Evolutionary conservation across 2,113 vertebrate genomes (phyloP).

Genomic region (Microcebus lehilahytsara): DNA sequence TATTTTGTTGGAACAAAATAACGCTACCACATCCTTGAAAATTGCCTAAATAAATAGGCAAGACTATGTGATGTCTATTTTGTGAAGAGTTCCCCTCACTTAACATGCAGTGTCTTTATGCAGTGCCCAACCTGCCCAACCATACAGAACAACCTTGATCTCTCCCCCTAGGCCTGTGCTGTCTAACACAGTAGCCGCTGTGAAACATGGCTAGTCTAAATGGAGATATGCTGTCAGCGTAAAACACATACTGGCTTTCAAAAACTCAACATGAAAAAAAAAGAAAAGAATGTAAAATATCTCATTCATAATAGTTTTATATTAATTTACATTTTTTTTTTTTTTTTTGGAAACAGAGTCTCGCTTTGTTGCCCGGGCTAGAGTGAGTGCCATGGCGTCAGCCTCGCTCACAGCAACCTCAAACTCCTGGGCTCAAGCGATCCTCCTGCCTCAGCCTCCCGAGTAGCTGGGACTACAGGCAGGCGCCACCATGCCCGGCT

Average conservation of each 20-base stretch:
- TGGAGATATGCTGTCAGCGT: background rate
- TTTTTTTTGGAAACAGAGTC: too few species aligned
- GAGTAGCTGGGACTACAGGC: too few species aligned
- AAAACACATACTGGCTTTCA: background rate
- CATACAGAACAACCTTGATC: background rate
- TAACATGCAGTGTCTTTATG: background rate
- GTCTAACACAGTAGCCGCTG: background rate
- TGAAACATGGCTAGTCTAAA: background rate
- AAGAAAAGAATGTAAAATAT: background rate
- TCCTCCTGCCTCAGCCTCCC: too few species aligned
- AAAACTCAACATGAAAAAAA: background rate
- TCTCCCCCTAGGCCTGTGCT: too few species aligned
- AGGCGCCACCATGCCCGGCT: too few species aligned
- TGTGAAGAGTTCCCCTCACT: accelerated
- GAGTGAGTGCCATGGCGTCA: too few species aligned
- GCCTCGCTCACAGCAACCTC: too few species aligned
- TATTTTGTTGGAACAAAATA: background rate
- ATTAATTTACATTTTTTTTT: too few species aligned
- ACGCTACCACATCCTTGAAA: background rate
- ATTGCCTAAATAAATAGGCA: background rate
- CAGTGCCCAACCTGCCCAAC: background rate
- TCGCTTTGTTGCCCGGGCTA: too few species aligned
- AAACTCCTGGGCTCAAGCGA: too few species aligned
- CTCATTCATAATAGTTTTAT: background rate
- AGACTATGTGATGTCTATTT: background rate